These are phyloP conservation scores for Strigamia crassipes DNA, from an alignment of 2,888 invertebrate genomes.

Conservation along the genomic window DNA sequence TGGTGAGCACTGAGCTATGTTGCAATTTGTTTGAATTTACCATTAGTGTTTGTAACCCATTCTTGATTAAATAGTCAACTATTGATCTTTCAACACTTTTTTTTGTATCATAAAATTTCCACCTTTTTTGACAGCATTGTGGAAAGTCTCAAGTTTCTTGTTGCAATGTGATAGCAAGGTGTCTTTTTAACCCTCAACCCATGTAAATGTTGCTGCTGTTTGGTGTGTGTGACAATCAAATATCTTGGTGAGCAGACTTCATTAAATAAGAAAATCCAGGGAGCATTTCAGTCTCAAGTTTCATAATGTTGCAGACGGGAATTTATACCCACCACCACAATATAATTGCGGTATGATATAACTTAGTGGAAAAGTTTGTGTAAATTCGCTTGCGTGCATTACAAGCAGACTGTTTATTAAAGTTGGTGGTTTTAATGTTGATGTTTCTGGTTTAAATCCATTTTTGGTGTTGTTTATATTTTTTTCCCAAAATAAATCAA, in stretches of 20 bases:
- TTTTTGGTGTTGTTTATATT: neutral
- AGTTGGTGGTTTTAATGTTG: conserved; percentile 20
- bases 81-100: neutral
- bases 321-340: conserved; percentile 6
- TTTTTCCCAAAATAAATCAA: neutral
- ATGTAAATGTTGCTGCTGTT: neutral
- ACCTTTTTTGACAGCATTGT: neutral
- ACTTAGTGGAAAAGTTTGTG: neutral
- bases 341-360: conserved; percentile 16
- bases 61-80: neutral
- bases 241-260: conserved; percentile 31
- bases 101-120: neutral
- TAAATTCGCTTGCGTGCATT: conserved; percentile 2
- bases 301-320: conserved; percentile 2
- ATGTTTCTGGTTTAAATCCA: conserved; percentile 17
- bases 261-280: conserved; percentile 22
- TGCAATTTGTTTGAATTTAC: conserved; percentile 3
- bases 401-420: conserved; percentile 24
- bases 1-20: neutral
- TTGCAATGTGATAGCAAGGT: neutral
- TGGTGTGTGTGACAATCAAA: conserved; percentile 19
- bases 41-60: too few species aligned
- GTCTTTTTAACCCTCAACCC: neutral
- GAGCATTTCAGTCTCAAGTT: conserved; percentile 21
- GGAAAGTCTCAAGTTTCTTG: neutral